phyloP scores from a whole-genome alignment of 2,888 invertebrate genomes.

The Dioctria rufipes region DNA sequence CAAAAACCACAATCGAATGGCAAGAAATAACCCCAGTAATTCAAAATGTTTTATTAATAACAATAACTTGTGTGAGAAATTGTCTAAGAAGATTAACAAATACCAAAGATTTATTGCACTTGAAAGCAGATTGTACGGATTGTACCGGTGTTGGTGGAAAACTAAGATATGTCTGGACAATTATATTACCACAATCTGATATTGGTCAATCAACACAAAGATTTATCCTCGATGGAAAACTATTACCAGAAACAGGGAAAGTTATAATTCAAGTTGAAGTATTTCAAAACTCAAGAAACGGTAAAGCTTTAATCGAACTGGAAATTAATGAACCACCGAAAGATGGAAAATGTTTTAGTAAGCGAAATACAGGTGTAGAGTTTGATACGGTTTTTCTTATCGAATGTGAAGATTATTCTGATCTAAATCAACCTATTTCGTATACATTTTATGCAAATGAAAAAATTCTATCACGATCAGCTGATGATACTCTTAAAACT shows the following conservation, averaged over 20 bases:
- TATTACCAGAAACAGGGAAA: constrained; percentile 6
- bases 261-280: constrained; percentile 10
- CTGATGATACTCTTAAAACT: constrained; percentile 25
- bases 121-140: constrained; percentile 44
- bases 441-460: constrained; percentile 42
- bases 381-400: constrained; percentile 48
- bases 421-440: constrained; percentile 28
- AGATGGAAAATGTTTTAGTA: constrained; percentile 45
- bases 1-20: background rate
- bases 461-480: constrained; percentile 28
- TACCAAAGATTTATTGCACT: constrained; percentile 39
- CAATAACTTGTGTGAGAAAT: constrained; percentile 54
- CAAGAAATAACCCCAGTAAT: constrained; percentile 48
- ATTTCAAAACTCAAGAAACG: background rate
- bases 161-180: constrained; percentile 8
- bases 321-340: constrained; percentile 1
- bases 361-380: constrained; percentile 49
- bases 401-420: constrained; percentile 30
- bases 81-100: constrained; percentile 34
- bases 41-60: constrained; percentile 13
- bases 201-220: constrained; percentile 1
- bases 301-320: constrained; percentile 17
- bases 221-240: constrained; percentile 20
- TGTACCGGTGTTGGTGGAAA: background rate
- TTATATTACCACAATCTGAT: background rate